Base-by-base conservation (phyloP, 2,888 invertebrate species). In the Coleophora flavipennella region DNA sequence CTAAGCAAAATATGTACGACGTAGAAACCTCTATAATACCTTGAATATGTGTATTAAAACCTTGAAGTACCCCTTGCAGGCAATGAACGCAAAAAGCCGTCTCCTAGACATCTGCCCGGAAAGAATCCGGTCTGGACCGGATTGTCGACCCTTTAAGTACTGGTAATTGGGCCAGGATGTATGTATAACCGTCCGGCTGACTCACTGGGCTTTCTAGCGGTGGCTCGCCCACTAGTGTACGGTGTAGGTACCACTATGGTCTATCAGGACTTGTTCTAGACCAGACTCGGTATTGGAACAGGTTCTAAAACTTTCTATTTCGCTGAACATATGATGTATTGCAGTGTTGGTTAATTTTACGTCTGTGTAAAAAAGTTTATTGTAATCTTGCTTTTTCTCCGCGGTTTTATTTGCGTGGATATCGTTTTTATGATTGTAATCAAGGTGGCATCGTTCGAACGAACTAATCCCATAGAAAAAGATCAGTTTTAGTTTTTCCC, bases 101-200 rank as follows among this genome's bases (percentile, higher is more conserved):
- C 29, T 11, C 28, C 43, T 40, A 40, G 37, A 43, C 38, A 40
- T 37, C 42, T 44, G 46, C 28, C 36, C 36, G 27, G 13, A 26
- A 41, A 43, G 40, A 33, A 43, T 39, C 44, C 32, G 38, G 40
- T 33, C 33, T 33, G 26, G 29, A 41, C 42, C 40, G 39, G 44
- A 32, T 31, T 14, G 33, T 25, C 41, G 39, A 35, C 42, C 36
- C 46, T 42, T 42, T 44, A 41, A 41, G 44, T 42, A 40, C 37
- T 35, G 36, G 49, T 57, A 77, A 74, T 73, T 70, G 70, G 66
- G 73, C 60, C 76, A 74, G 73, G 73, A 76, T 68, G 77, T 76
- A 76, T 68, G 77, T 76, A 79, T 79, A 77, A 73, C 74, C 69
- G 68, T 48, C 20, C 20, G 20, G 20, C 59, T 77, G 77, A 79